A percentile compares a stretch with the other conserved stretches of the same genome.
Evolutionary conservation across 2,888 invertebrate genomes (phyloP).

Genomic region (Trileptium ribeirensis): DNA sequence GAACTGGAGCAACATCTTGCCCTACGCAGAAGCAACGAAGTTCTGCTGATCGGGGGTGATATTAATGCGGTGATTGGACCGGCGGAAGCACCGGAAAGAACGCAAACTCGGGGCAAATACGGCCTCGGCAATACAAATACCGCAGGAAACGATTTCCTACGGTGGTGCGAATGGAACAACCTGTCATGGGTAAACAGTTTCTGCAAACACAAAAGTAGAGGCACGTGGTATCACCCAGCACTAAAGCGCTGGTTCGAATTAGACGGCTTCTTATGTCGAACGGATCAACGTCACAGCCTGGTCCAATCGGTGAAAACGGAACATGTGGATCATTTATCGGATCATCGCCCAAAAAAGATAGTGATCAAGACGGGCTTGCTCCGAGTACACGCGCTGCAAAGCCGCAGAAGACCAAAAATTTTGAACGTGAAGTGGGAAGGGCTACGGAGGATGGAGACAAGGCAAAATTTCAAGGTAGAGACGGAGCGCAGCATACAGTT

Average conservation of each 20-base stretch:
- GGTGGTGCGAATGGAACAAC: background rate
- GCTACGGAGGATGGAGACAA: background rate
- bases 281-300: background rate
- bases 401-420: background rate
- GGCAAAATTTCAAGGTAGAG: background rate
- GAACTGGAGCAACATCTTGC: conserved; percentile 1
- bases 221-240: conserved; percentile 4
- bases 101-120: background rate
- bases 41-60: conserved; percentile 7
- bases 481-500: background rate
- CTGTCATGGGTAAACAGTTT: conserved; percentile 2
- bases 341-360: conserved; percentile 9
- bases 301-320: conserved; percentile 1
- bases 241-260: conserved; percentile 7
- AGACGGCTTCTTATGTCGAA: background rate
- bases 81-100: background rate
- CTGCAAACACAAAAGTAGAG: background rate
- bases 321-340: background rate
- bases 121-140: background rate
- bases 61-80: background rate
- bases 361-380: background rate
- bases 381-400: background rate
- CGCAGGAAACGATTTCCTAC: background rate
- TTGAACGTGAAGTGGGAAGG: background rate
- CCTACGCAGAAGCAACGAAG: background rate